Evolutionary conservation across 2,113 vertebrate species (phyloP), one percentile per base, ranked within the genome.

Genomic region (Chascanopsetta lugubris): DNA sequence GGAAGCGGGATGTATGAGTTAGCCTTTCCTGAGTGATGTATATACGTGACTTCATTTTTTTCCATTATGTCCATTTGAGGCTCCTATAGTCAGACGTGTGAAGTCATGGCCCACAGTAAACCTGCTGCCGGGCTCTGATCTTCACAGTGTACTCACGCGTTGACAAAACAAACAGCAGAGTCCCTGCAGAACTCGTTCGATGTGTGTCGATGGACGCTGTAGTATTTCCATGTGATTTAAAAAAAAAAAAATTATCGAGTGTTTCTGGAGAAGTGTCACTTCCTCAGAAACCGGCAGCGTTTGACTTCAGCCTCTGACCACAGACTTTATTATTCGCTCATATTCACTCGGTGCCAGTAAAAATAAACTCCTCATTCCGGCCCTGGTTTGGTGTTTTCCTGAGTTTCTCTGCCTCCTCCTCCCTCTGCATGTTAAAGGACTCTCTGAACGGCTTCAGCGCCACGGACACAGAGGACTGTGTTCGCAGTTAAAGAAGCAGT

Each of bases 391-490:
- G 2, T 69, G 29, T 40, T 42, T 8, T 30, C 49, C 17, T 77
- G 9, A 38, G 29, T 0, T 12, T 61, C 20, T 59, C 56, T 47
- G 22, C 17, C 38, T 56, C n/a, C n/a, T n/a, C n/a, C 40, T 45
- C 18, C 17, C 49, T 45, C n/a, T 62, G 3, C 49, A 0, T 48
- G 13, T 49, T 18, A 11, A 61, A 93, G 92, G 88, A 90, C 63
- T 51, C 53, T 3, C 13, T 80, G 17, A 84, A 91, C 43, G 65
- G 77, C 13, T 84, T 85, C 36, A 64, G 55, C 27, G 56, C 80
- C 12, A 66, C 61, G 57, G 79, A 89, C 15, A 18, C 69, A 48
- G 72, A 88, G 26, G 72, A 88, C 29, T 9, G 32, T 54, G 32
- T 82, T 46, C 34, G 11, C 1, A 72, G 26, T 59, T 89, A 18